phyloP scores from a whole-genome alignment of 2,113 vertebrate species.

The Eulemur rufifrons region DNA sequence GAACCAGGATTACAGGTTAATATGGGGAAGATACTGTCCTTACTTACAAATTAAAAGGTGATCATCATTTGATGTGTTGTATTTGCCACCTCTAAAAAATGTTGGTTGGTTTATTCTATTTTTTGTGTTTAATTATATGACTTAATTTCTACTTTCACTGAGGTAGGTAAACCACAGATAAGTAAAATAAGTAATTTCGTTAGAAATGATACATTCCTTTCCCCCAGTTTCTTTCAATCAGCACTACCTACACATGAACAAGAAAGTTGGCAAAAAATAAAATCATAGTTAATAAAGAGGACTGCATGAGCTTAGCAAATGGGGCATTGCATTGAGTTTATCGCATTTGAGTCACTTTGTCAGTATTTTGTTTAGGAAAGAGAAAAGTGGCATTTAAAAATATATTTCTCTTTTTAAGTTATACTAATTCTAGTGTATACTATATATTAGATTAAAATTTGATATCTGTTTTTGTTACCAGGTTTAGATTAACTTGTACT shows the following conservation, averaged over 20 bases:
- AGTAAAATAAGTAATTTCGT: not conserved
- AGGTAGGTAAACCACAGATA: not conserved
- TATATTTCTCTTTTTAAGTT: not conserved
- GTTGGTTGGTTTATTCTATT: not conserved
- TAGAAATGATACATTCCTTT: not conserved
- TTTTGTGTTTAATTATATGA: not conserved
- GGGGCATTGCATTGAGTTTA: not conserved
- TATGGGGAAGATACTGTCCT: not conserved
- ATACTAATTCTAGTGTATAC: not conserved
- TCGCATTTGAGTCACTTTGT: not conserved
- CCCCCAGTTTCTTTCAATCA: not conserved
- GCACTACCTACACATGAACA: not conserved
- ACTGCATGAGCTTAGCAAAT: not conserved
- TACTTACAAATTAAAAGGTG: not conserved
- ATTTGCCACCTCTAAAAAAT: not conserved
- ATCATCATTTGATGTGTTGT: not conserved
- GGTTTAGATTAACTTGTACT: not conserved
- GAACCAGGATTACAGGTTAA: not conserved
- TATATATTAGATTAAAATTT: not conserved
- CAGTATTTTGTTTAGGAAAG: constrained; percentile 5
- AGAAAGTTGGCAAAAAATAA: not conserved
- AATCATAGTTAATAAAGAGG: not conserved
- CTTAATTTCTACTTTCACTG: not conserved
- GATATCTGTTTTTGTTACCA: not conserved
- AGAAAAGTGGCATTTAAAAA: not conserved